Percentiles rank a stretch among this genome's conserved stretches.
Conservation (phyloP, 1,140 invertebrate genomes). For the Drosophila tani region DNA sequence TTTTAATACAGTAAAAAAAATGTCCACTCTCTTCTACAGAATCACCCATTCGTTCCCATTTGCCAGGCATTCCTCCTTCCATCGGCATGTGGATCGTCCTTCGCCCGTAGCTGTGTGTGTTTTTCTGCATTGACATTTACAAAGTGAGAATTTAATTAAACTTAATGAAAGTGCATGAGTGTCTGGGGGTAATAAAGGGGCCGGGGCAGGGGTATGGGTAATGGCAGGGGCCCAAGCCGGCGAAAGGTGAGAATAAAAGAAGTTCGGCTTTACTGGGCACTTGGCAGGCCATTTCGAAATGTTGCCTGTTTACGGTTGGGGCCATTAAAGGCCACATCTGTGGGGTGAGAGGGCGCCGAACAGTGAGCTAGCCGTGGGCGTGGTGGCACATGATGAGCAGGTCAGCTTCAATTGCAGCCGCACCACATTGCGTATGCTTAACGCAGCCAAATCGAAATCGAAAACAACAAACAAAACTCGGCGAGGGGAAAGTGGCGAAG, state of each 20-base stretch:
- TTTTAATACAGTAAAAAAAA: background rate
- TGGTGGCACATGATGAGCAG: conserved; percentile 32
- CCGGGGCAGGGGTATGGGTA: conserved; percentile 6
- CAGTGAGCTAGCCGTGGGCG: conserved; percentile 7
- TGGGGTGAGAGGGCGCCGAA: too few species aligned
- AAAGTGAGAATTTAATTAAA: conserved; percentile 83
- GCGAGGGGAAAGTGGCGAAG: background rate
- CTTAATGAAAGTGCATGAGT: conserved; percentile 79
- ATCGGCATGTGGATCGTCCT: conserved; percentile 51
- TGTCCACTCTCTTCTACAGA: background rate
- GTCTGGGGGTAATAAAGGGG: conserved; percentile 25
- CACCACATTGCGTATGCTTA: conserved; percentile 76
- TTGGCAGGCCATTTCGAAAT: conserved; percentile 52
- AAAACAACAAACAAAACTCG: conserved; percentile 17
- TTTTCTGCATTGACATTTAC: conserved; percentile 76
- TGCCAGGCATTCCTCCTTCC: background rate
- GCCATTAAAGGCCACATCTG: conserved; percentile 41
- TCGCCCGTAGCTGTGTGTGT: conserved; percentile 43
- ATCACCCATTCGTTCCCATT: conserved; percentile 4
- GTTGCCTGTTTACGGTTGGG: conserved; percentile 53
- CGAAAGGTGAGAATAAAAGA: conserved; percentile 39
- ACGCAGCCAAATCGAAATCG: conserved; percentile 64
- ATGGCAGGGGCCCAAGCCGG: conserved; percentile 24
- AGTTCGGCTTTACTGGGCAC: conserved; percentile 51
- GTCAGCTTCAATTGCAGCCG: conserved; percentile 42